A percentile compares a stretch with the other conserved stretches of the same genome.
Conservation (phyloP, 2,113 vertebrate genomes). For the Albula glossodonta region DNA sequence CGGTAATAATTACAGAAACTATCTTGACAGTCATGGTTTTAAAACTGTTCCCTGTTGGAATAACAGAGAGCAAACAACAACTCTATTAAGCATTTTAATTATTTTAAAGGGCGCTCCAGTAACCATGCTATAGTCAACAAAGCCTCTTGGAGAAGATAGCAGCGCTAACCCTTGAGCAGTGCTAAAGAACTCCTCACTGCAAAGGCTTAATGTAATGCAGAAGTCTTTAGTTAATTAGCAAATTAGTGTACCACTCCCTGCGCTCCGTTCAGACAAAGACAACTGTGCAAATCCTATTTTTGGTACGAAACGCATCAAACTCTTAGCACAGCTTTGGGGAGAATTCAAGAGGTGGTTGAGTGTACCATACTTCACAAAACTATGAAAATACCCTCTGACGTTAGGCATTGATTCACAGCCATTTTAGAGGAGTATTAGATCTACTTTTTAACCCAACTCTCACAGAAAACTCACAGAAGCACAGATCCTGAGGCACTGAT, state of each 20-base stretch:
- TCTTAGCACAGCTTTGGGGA: conserved; percentile 20
- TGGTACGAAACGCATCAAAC: conserved; percentile 47
- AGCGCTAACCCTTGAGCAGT: conserved; percentile 53
- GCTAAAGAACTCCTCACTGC: conserved; percentile 51
- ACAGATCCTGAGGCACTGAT: neutral
- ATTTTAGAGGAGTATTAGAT: neutral
- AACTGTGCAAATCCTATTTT: conserved; percentile 59
- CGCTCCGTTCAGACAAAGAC: conserved; percentile 63
- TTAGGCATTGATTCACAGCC: neutral
- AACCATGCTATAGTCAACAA: conserved; percentile 59
- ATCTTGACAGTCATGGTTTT: conserved; percentile 8
- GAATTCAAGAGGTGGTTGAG: conserved; percentile 29
- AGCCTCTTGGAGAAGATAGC: conserved; percentile 57
- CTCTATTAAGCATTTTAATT: conserved; percentile 54
- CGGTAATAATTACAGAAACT: neutral
- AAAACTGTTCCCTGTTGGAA: conserved; percentile 5
- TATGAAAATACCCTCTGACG: neutral
- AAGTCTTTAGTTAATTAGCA: conserved; percentile 67
- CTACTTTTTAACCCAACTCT: neutral
- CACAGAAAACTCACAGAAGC: neutral
- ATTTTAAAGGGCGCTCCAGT: conserved; percentile 62
- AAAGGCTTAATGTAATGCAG: conserved; percentile 38
- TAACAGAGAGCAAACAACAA: conserved; percentile 31
- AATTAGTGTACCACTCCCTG: conserved; percentile 55
- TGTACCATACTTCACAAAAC: conserved; percentile 25